Base-by-base conservation (phyloP, 2,888 invertebrate genomes). In the Ichneumoninae sp. region DNA sequence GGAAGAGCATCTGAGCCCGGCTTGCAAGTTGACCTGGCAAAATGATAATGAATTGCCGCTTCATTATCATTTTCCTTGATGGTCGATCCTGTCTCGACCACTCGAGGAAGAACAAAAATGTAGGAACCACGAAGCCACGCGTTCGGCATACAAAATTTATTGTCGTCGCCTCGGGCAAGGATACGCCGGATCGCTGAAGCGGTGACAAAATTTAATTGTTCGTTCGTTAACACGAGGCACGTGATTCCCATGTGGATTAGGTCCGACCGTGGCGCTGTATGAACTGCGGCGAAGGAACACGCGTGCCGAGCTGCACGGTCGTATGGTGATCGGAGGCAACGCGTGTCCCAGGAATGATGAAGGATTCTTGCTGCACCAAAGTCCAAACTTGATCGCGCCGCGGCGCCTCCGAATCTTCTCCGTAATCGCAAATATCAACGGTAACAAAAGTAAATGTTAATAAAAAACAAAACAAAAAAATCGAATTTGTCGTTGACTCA, bases 111-210 rank as follows among this genome's bases (percentile, higher is more conserved):
- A 36, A 52, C 22, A 81, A 33, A 22, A 81, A 6, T 66, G 44
- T 57, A 57, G 26, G 33, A 16, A 44, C 71, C 10, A 26, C 66
- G 69, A 52, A 19, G 47, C 71, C 10, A 26, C 66, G 69, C 44
- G 60, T 74, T 73, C 60, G 33, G 74, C 78, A 78, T 83, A 73
- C 73, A 36, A 63, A 83, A 78, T 78, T 57, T 10, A 57, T 74
- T 30, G 68, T n/a, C 47, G 10, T 50, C n/a, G 33, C 33, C n/a
- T 50, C 7, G 44, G 19, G 50, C 47, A 54, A 26, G n/a, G 7
- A 5, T 7, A 44, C 16, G 13, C 54, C 30, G 10, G 44, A n/a
- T 22, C 63, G 63, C 8, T 33, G 40, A 5, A 16, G 22, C 26
- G 47, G 26, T 74, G 74, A 65, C n/a, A 71, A 66, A 71, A 77